Conservation (phyloP, 2,113 vertebrate species). For the Alexandromys fortis region DNA sequence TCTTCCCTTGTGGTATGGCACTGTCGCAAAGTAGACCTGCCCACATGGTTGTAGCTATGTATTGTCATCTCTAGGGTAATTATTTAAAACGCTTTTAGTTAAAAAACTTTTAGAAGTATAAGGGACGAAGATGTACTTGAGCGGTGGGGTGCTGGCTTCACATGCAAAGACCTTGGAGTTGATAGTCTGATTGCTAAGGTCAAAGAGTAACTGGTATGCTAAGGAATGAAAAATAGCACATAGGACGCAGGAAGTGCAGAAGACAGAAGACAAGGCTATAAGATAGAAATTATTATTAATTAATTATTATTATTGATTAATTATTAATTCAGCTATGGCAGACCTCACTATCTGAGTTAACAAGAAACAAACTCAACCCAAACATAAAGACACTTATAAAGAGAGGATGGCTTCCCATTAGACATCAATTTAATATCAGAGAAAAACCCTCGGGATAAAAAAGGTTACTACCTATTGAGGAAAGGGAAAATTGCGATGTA, state of each 20-base stretch:
- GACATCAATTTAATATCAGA: background rate
- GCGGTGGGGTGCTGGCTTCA: background rate
- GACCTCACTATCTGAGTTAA: background rate
- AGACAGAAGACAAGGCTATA: background rate
- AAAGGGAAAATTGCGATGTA: background rate
- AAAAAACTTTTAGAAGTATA: background rate
- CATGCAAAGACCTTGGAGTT: background rate
- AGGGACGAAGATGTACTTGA: background rate
- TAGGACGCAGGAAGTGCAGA: background rate
- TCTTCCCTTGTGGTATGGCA: background rate
- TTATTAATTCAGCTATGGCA: background rate
- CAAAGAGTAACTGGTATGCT: background rate
- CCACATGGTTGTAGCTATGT: background rate
- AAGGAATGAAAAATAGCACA: too few relatives aligned
- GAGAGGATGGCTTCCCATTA: background rate
- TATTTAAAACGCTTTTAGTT: background rate
- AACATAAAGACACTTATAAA: too few relatives aligned
- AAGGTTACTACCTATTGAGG: background rate
- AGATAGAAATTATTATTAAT: background rate
- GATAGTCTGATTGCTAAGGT: background rate
- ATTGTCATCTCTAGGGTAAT: background rate
- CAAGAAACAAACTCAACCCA: background rate
- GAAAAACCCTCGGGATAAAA: background rate
- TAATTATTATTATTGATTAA: background rate
- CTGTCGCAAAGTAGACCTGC: background rate